phyloP scores from a whole-genome alignment of 1,140 invertebrate genomes.

The Drosophila ananassae region DNA sequence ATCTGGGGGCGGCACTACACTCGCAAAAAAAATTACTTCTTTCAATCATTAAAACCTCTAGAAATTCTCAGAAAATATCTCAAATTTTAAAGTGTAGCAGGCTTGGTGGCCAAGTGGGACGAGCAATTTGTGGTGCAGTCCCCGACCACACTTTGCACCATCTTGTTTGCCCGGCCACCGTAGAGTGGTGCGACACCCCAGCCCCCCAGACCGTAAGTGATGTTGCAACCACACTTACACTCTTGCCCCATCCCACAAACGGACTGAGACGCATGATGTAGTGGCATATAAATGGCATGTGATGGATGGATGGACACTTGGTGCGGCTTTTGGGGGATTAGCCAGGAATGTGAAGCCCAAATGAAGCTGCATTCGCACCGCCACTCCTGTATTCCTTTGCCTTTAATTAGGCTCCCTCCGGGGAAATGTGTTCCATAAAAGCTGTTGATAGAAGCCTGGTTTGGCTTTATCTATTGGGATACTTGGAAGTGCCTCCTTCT shows the following conservation, averaged over 20 bases:
- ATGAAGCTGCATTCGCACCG: conserved; percentile 42
- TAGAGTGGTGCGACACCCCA: no score
- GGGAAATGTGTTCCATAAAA: conserved; percentile 36
- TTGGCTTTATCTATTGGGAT: conserved; percentile 37
- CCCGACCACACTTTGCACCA: conserved; percentile 12
- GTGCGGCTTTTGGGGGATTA: conserved; percentile 39
- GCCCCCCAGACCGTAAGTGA: conserved; percentile 9
- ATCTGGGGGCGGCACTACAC: conserved; percentile 6
- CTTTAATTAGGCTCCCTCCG: conserved; percentile 54
- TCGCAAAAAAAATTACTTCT: background rate
- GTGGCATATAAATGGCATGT: conserved; percentile 62
- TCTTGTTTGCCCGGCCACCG: conserved; percentile 41
- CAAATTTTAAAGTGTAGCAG: background rate
- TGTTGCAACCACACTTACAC: conserved; percentile 35
- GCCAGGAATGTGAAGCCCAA: conserved; percentile 52
- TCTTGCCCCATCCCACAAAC: conserved; percentile 13
- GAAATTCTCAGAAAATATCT: background rate
- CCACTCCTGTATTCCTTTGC: conserved; percentile 6
- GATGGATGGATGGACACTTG: conserved; percentile 66
- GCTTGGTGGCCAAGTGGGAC: background rate
- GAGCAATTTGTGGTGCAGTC: conserved; percentile 12
- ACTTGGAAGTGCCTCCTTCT: conserved; percentile 4
- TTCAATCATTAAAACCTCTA: no score
- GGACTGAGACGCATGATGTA: conserved; percentile 41
- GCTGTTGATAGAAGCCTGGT: conserved; percentile 18